phyloP scores from a whole-genome alignment of 2,888 invertebrate genomes.

The Eristalis pertinax region DNA sequence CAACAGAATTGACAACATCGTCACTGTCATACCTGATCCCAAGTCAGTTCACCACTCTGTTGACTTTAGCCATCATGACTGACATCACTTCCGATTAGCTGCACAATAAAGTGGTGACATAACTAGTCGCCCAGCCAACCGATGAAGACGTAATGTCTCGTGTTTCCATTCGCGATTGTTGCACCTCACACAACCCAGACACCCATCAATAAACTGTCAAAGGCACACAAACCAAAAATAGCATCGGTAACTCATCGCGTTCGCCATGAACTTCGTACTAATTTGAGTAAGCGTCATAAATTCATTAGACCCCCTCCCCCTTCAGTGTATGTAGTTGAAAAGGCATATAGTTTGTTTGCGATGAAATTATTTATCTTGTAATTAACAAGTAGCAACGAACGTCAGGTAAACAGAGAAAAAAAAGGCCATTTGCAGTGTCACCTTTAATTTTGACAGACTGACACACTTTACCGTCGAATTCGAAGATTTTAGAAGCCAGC shows the following conservation, averaged over 20 bases:
- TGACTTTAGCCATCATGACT: neutral
- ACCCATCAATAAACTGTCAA: neutral
- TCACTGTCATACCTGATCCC: neutral
- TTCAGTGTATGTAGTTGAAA: no score
- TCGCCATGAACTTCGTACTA: neutral
- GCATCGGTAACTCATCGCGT: neutral
- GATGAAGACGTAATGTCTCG: neutral
- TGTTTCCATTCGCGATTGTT: neutral
- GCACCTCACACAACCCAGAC: neutral
- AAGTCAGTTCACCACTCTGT: neutral
- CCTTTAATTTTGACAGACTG: neutral
- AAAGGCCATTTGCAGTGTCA: neutral
- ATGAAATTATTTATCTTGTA: neutral
- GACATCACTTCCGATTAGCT: neutral
- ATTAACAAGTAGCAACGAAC: neutral
- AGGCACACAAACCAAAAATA: neutral
- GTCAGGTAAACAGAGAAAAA: neutral
- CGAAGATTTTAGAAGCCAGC: neutral
- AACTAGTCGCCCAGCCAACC: neutral
- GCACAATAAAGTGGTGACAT: neutral
- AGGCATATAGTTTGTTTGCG: no score
- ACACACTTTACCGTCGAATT: neutral
- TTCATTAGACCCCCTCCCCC: neutral
- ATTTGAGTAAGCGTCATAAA: neutral
- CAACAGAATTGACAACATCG: neutral